Conservation (phyloP, 2,888 invertebrate genomes). For the Smittia sp. region DNA sequence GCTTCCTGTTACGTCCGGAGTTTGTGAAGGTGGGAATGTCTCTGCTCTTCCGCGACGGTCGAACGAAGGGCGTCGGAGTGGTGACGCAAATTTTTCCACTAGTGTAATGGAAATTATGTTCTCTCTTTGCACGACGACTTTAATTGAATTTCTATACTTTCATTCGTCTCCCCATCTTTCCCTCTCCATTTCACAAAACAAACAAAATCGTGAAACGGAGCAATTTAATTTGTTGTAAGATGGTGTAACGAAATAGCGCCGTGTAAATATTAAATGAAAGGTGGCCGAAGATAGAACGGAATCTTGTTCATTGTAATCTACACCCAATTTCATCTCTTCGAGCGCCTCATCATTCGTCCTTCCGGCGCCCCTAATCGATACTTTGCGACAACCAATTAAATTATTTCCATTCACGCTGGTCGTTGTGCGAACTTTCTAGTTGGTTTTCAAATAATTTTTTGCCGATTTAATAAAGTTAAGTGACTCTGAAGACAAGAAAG, state of each 20-base stretch:
- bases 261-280: neutral
- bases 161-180: neutral
- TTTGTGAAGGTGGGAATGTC: slow-evolving; percentile 66
- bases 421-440: neutral
- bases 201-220: neutral
- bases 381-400: neutral
- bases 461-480: neutral
- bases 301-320: neutral
- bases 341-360: neutral
- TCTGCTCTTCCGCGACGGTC: slow-evolving; percentile 78
- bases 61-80: slow-evolving; percentile 82
- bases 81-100: slow-evolving; percentile 73
- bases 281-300: neutral
- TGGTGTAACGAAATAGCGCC: neutral
- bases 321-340: neutral
- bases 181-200: neutral
- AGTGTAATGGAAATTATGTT: neutral
- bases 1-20: slow-evolving; percentile 87
- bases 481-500: neutral
- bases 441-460: too few relatives aligned
- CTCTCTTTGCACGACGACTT: neutral
- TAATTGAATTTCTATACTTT: neutral
- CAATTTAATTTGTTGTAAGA: neutral
- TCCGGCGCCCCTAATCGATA: too few relatives aligned
- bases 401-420: neutral